phyloP scores from a whole-genome alignment of 2,113 vertebrate species.

The Vidua macroura region DNA sequence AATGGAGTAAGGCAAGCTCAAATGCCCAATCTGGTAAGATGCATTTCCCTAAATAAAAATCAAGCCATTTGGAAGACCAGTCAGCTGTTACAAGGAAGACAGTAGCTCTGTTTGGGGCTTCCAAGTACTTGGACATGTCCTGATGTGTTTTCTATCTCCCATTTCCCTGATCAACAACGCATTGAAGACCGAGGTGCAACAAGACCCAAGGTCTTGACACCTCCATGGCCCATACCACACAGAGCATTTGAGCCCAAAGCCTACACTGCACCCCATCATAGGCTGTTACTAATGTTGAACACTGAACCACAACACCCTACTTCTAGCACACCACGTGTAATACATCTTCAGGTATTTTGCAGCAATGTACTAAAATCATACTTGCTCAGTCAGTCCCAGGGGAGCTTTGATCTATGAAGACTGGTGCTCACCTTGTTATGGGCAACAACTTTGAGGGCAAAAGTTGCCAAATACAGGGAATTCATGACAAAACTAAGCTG shows the following conservation, averaged over 20 bases:
- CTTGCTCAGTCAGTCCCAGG: background rate
- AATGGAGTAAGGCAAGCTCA: background rate
- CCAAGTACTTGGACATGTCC: background rate
- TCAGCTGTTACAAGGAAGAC: background rate
- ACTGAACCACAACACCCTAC: background rate
- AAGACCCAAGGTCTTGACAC: background rate
- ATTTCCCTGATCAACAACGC: background rate
- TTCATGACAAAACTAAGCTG: slow-evolving; percentile 99
- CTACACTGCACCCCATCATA: background rate
- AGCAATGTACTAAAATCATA: background rate
- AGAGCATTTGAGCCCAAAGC: background rate
- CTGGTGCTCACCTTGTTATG: slow-evolving; percentile 87
- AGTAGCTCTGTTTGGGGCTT: background rate
- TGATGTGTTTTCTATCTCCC: background rate
- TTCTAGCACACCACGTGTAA: fast-evolving
- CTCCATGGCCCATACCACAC: fast-evolving
- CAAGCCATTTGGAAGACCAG: background rate
- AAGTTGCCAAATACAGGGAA: slow-evolving; percentile 95
- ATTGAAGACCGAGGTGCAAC: background rate
- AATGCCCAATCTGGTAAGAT: background rate
- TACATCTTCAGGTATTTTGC: background rate
- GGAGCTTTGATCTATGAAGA: background rate
- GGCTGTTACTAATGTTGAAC: background rate
- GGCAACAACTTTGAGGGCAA: slow-evolving; percentile 95
- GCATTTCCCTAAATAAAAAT: background rate